Conservation (phyloP, 2,113 vertebrate species). For the Solea solea region DNA sequence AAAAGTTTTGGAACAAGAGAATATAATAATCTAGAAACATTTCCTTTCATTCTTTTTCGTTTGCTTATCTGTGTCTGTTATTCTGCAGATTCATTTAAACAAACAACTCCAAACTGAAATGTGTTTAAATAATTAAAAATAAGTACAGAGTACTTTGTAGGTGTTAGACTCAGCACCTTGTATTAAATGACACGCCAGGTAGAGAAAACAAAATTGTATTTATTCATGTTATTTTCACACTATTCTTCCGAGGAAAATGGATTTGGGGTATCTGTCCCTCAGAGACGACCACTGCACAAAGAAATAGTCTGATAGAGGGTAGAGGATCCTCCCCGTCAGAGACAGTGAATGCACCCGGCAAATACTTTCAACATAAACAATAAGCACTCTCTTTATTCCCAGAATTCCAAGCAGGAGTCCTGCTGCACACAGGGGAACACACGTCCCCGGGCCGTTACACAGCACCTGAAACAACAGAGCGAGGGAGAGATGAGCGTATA, state of each 20-base stretch:
- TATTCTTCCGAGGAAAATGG: constrained; percentile 91
- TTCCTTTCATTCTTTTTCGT: no score
- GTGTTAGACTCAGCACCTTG: background rate
- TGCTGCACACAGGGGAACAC: constrained; percentile 89
- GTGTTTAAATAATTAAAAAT: no score
- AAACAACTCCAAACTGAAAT: no score
- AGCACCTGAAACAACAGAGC: constrained; percentile 86
- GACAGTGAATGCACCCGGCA: constrained; percentile 93
- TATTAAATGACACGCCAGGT: background rate
- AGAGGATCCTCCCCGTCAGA: constrained; percentile 91
- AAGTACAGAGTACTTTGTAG: background rate
- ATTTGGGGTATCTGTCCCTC: constrained; percentile 89
- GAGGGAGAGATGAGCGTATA: background rate
- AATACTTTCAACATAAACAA: constrained; percentile 94
- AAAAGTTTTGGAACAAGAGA: no score
- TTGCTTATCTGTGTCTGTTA: no score
- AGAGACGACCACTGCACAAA: constrained; percentile 93
- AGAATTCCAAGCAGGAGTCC: constrained; percentile 89
- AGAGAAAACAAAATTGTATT: background rate
- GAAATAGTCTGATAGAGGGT: constrained; percentile 89
- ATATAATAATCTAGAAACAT: no score
- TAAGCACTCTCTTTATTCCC: constrained; percentile 88
- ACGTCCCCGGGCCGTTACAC: constrained; percentile 97
- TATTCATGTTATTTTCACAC: constrained; percentile 76
- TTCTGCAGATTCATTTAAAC: no score